Conservation (phyloP, 2,888 invertebrate species). For the Chrysodeixis includens region DNA sequence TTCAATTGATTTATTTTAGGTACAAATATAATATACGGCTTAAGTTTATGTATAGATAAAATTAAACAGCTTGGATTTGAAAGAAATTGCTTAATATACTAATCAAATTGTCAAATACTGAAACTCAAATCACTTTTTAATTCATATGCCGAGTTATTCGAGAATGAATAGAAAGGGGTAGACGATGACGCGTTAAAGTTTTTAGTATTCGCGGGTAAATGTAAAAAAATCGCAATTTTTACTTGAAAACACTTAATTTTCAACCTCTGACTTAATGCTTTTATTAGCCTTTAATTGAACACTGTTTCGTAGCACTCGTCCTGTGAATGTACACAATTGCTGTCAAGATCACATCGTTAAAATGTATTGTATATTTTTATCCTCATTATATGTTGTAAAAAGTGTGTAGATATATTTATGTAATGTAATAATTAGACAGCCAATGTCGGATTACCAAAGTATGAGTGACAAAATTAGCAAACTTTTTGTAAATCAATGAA, state of each 20-base stretch:
- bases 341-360: background rate
- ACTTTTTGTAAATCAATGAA: background rate
- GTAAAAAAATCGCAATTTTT: too few relatives aligned
- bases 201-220: too few relatives aligned
- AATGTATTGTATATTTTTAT: background rate
- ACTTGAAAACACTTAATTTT: background rate
- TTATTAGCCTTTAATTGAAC: background rate
- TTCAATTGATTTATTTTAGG: constrained; percentile 47
- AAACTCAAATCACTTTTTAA: too few relatives aligned
- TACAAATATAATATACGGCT: constrained; percentile 55
- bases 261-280: background rate
- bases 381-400: constrained; percentile 2
- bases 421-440: background rate
- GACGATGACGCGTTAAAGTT: too few relatives aligned
- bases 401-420: background rate
- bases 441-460: background rate
- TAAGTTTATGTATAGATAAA: constrained; percentile 32
- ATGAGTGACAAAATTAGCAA: too few relatives aligned
- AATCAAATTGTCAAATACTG: constrained; percentile 7
- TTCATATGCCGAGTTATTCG: too few relatives aligned
- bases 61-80: constrained; percentile 10
- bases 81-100: background rate
- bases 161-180: too few relatives aligned
- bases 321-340: background rate
- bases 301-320: background rate